A percentile compares a stretch with the other conserved stretches of the same genome.
Evolutionary conservation across 2,113 vertebrate genomes (phyloP).

Genomic region (Calyptomena viridis): DNA sequence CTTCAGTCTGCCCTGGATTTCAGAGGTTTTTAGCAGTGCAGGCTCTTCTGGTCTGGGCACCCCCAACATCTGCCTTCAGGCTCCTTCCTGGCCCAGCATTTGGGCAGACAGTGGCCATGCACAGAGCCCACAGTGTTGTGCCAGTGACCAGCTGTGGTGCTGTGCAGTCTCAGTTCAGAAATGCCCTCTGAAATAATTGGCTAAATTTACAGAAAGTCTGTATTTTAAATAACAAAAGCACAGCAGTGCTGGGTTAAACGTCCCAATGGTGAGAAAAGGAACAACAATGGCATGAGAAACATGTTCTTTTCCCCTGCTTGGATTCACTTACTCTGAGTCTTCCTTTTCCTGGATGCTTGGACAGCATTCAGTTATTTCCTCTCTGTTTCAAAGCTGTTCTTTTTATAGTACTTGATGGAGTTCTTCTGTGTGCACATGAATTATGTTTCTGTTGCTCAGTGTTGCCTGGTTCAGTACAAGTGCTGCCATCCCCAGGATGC

Average conservation of each 20-base stretch:
- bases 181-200: neutral
- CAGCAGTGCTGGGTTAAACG: neutral
- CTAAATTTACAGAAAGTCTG: neutral
- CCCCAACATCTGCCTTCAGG: neutral
- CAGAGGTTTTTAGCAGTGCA: neutral
- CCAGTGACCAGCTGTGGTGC: neutral
- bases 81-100: neutral
- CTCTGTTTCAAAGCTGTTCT: neutral
- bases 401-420: neutral
- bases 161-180: neutral
- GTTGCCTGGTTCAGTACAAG: neutral
- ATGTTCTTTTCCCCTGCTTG: neutral
- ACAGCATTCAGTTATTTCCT: neutral
- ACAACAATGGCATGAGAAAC: neutral
- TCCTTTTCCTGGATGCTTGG: neutral
- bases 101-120: neutral
- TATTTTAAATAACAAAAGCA: neutral
- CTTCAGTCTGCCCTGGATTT: neutral
- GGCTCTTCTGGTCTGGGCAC: neutral
- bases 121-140: neutral
- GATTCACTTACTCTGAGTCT: neutral
- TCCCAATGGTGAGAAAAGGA: neutral
- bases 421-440: neutral
- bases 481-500: neutral
- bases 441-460: neutral